Conservation (phyloP, 2,888 invertebrate genomes). For the Phyllotreta cruciferae region DNA sequence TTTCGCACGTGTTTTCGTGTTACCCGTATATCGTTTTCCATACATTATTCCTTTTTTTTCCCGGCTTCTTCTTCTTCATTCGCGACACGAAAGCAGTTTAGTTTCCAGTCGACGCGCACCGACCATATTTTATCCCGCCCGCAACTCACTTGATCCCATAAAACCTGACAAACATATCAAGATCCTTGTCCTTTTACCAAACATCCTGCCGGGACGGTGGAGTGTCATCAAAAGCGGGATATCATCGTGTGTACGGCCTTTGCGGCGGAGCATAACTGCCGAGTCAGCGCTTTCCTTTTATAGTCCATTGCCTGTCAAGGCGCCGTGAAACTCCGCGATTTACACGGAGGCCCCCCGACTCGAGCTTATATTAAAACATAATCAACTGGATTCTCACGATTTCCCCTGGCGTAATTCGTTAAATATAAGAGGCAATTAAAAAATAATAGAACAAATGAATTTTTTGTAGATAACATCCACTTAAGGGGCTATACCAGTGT, state of each 20-base stretch:
- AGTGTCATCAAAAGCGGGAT: conserved; percentile 31
- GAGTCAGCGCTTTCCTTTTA: conserved; percentile 24
- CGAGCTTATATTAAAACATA: no score
- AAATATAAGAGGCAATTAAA: background rate
- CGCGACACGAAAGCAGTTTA: conserved; percentile 18
- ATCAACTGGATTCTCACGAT: no score
- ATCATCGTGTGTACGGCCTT: conserved; percentile 24
- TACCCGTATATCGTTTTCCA: conserved; percentile 5
- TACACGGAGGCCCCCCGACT: conserved; percentile 1
- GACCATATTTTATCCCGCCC: conserved; percentile 36
- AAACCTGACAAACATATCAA: conserved; percentile 59
- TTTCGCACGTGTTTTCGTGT: background rate
- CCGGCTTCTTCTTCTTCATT: conserved; percentile 14
- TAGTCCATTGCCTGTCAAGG: conserved; percentile 4
- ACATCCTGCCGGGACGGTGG: conserved; percentile 37
- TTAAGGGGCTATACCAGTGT: no score
- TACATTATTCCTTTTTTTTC: background rate
- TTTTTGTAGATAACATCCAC: no score
- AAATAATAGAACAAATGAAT: no score
- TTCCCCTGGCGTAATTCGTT: background rate
- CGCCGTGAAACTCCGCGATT: conserved; percentile 12
- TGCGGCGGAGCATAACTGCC: conserved; percentile 21
- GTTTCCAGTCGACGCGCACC: conserved; percentile 25
- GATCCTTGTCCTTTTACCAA: conserved; percentile 50
- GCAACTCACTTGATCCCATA: conserved; percentile 57